Percentiles rank a stretch among this genome's conserved stretches.
These are phyloP conservation scores for Tachypleus tridentatus DNA, from an alignment of 1,140 invertebrate genomes.

Conservation along the genomic window DNA sequence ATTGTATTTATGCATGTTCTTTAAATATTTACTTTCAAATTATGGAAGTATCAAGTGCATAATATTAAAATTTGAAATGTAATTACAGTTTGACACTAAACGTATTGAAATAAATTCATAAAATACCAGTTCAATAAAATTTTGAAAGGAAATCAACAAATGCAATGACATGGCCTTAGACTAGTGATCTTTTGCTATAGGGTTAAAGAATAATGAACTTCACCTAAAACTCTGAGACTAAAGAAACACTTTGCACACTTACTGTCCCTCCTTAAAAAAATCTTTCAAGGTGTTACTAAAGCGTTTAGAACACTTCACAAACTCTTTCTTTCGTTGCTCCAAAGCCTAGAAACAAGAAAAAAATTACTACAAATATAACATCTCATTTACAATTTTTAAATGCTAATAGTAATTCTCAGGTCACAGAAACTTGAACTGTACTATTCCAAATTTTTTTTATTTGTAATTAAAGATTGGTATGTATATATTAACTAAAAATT, in stretches of 20 bases:
- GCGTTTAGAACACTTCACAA: constrained; percentile 97
- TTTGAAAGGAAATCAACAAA: constrained; percentile 1
- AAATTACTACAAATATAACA: neutral
- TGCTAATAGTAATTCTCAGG: too few species aligned
- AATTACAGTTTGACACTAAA: neutral
- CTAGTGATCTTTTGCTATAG: neutral
- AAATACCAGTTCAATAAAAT: neutral
- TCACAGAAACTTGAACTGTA: too few species aligned
- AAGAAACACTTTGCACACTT: constrained; percentile 40
- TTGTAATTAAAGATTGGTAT: too few species aligned
- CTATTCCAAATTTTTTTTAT: too few species aligned
- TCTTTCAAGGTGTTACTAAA: constrained; percentile 99
- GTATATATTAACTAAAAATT: too few species aligned
- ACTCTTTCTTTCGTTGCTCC: constrained; percentile 95
- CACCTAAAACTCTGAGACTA: too few species aligned
- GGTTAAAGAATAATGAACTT: too few species aligned
- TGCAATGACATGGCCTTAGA: constrained; percentile 1
- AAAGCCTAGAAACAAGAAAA: constrained; percentile 46
- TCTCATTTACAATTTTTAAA: too few species aligned
- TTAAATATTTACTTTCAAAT: too few species aligned
- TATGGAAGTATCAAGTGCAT: too few species aligned
- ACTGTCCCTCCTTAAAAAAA: constrained; percentile 97
- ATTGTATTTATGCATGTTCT: too few species aligned
- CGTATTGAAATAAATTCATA: neutral
- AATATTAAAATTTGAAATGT: too few species aligned